A percentile compares a stretch with the other conserved stretches of the same genome.
Evolutionary conservation across 1,140 invertebrate genomes (phyloP).

Genomic region (Leptinotarsa lineolata): DNA sequence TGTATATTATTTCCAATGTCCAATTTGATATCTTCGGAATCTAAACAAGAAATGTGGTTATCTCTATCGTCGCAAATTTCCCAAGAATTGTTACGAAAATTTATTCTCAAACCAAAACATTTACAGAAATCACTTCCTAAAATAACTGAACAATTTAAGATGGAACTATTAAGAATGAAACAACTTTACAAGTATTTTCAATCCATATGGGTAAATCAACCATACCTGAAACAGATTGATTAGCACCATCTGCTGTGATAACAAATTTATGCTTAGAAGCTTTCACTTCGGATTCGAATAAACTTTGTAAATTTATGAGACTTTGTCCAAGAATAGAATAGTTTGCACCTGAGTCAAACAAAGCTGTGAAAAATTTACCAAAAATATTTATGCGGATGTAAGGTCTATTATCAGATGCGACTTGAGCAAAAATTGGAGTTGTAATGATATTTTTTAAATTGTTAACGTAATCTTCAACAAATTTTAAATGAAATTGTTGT

Average conservation of each 20-base stretch:
- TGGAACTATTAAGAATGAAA: conserved; percentile 14
- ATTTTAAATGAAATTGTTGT: background rate
- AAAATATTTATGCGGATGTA: background rate
- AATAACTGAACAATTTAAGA: conserved; percentile 4
- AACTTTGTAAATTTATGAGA: conserved; percentile 3
- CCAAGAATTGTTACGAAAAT: conserved; percentile 6
- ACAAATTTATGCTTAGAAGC: background rate
- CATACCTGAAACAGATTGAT: background rate
- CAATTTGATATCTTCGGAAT: background rate
- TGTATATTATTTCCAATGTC: background rate
- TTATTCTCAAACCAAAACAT: background rate
- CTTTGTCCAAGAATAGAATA: background rate
- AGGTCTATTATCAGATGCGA: background rate
- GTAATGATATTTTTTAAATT: background rate
- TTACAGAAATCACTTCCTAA: conserved; percentile 22
- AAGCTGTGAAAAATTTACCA: background rate
- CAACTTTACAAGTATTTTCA: conserved; percentile 11
- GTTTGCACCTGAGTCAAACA: background rate
- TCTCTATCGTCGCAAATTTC: background rate
- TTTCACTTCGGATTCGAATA: background rate
- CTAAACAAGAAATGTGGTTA: background rate
- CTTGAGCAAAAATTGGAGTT: background rate
- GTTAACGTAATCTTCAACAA: background rate
- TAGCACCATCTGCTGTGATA: background rate
- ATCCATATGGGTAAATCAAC: background rate